Evolutionary conservation across 2,113 vertebrate species (phyloP), one percentile per base, ranked within the genome.

Genomic region (Paralichthys olivaceus): DNA sequence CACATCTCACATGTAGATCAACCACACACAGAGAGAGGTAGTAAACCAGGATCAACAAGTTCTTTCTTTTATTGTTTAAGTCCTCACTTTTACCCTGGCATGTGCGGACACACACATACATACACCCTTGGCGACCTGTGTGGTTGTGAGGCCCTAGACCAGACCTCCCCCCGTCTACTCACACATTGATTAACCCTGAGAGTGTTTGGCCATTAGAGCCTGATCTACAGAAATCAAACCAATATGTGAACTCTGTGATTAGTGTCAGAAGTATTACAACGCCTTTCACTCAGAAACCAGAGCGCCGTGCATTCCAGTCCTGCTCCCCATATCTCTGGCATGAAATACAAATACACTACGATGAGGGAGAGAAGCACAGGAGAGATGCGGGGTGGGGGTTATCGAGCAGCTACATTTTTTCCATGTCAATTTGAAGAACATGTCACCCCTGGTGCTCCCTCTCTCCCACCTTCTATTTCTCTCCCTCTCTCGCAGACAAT

Each of bases 211-310:
- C 85, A 89, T 92, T 92, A 93, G 82, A 85, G 85, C 70, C 77
- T 23, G 86, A 91, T 93, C 88, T 89, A 75, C 84, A 69, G 74
- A 93, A 94, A 93, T 93, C 89, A 91, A 90, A 90, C 73, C 92
- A 92, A 86, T 86, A 93, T 91, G 92, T 90, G 89, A 93, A 90
- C 90, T 88, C 85, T 83, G 83, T 92, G 86, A 92, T 92, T 94
- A 92, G 88, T 91, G 92, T 93, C 90, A 91, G 69, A 92, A 83
- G 78, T 86, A 90, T 90, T 91, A 87, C 71, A 87, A 86, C 69
- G 78, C 81, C 90, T 91, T 89, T 94, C 89, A 91, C 83, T 94
- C 92, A 93, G 88, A 84, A 89, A 89, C 75, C 72, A 87, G 84
- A 91, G 77, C 72, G 64, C 1, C 3, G 70, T 77, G 79, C 85